Evolutionary conservation across 2,888 invertebrate species (phyloP).

Genomic region (Margaritifera margaritifera): DNA sequence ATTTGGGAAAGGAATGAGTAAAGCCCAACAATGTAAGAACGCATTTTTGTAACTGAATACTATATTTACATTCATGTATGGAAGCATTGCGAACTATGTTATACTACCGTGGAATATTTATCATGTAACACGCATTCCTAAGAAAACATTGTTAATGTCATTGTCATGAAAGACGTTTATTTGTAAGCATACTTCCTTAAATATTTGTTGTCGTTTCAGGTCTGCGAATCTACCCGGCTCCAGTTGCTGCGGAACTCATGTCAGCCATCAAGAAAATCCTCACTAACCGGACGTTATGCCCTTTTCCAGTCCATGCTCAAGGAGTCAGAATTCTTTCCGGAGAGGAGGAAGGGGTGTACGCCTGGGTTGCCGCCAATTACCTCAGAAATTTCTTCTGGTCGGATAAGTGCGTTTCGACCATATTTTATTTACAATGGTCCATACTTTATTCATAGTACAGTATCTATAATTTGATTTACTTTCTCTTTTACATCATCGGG

Average conservation of each 20-base stretch:
- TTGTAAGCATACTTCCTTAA: not conserved
- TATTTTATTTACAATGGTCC: too few species aligned
- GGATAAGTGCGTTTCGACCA: conserved; percentile 36
- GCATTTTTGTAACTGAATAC: too few species aligned
- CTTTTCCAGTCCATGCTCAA: conserved; percentile 64
- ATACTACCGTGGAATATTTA: too few species aligned
- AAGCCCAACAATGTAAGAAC: too few species aligned
- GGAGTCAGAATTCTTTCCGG: conserved; percentile 75
- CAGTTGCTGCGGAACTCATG: conserved; percentile 47
- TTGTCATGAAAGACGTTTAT: not conserved
- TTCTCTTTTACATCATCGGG: not conserved
- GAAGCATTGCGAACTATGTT: too few species aligned
- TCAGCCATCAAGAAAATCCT: conserved; percentile 39
- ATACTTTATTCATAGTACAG: too few species aligned
- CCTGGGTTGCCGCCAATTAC: conserved; percentile 76
- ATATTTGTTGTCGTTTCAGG: conserved; percentile 55
- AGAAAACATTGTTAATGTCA: too few species aligned
- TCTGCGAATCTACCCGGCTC: conserved; percentile 71
- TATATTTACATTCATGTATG: too few species aligned
- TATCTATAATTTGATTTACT: too few species aligned
- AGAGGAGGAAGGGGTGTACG: conserved; percentile 76
- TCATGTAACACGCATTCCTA: too few species aligned
- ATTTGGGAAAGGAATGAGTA: too few species aligned
- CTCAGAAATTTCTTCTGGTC: conserved; percentile 60
- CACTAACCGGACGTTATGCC: conserved; percentile 41